Conservation (phyloP, 1,140 invertebrate genomes). For the Tetranychus urticae region DNA sequence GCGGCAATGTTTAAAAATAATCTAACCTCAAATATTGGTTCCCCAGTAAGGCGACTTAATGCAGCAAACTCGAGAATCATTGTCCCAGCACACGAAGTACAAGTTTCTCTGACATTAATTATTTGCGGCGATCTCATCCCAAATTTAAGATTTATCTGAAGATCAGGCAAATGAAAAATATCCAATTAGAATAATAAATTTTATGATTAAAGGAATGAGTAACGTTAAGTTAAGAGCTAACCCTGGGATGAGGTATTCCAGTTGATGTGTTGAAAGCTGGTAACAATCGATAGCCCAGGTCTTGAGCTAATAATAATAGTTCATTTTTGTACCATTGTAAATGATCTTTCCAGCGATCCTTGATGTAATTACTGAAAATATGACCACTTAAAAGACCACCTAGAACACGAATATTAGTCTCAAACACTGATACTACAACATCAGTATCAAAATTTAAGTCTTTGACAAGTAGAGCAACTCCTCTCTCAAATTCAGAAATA, state of each 20-base stretch:
- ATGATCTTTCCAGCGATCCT: constrained; percentile 28
- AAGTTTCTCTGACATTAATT: constrained; percentile 60
- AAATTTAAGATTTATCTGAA: constrained; percentile 61
- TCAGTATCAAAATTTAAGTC: constrained; percentile 79
- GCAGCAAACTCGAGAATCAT: constrained; percentile 94
- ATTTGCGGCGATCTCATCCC: constrained; percentile 53
- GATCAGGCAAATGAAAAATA: constrained; percentile 8
- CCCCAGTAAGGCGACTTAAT: constrained; percentile 68
- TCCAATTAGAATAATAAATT: neutral
- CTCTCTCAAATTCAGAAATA: constrained; percentile 65
- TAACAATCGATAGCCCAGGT: constrained; percentile 67
- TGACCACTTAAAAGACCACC: constrained; percentile 83
- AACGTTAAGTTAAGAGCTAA: constrained; percentile 19
- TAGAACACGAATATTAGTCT: constrained; percentile 88
- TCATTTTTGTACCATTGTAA: constrained; percentile 65
- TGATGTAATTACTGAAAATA: constrained; percentile 56
- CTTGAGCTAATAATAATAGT: constrained; percentile 64
- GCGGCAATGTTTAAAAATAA: neutral
- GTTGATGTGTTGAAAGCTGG: constrained; percentile 94
- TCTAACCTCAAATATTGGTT: constrained; percentile 61
- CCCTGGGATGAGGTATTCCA: constrained; percentile 83
- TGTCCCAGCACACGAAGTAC: constrained; percentile 92
- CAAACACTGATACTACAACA: constrained; percentile 89
- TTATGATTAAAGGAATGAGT: neutral
- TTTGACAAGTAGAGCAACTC: constrained; percentile 55